Evolutionary conservation across 1,140 invertebrate species (phyloP), one percentile per base, ranked within the genome.

Genomic region (Ips typographus): DNA sequence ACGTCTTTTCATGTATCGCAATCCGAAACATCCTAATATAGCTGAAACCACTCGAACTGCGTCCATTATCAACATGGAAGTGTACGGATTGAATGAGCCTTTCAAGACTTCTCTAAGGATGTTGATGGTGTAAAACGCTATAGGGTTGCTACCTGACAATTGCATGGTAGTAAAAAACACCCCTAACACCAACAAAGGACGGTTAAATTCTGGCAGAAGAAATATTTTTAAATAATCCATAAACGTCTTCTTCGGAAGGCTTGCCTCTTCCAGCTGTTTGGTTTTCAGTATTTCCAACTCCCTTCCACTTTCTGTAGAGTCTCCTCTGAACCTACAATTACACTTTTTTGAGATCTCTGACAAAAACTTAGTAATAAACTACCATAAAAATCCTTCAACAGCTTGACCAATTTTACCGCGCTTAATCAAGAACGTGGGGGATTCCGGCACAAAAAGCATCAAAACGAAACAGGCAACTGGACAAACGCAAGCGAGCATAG

Each of bases 71-170:
- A 91, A 80, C 72, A 89, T 88, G 0, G 84, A 85, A 38, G 84
- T 69, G 68, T 87, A 86, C 40, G 85, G 83, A 72, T 90, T 77
- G 7, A 73, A 38, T 0, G 84, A 78, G 22, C 78, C 77, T 4
- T 81, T 83, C 1, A 86, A 78, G 6, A 52, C 22, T 22, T 85
- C 82, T 62, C 83, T 78, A 73, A 85, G 83, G 49, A 87, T 88
- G 41, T 84, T 81, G n/a, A 90, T 87, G 1, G 89, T 87, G 76
- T 91, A 92, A 77, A 90, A 92, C 49, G 86, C 86, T 1, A 92
- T 82, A 0, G 88, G 88, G 75, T 91, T 89, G 0, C 87, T 82
- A 1, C 88, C 89, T 8, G 85, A 83, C 62, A 87, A 86, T 71
- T 89, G 88, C 64, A 83, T 82, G 0, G 85, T 84, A 49, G 86